Conservation (phyloP, 2,113 vertebrate species). For the Gallinago paraguaiae region DNA sequence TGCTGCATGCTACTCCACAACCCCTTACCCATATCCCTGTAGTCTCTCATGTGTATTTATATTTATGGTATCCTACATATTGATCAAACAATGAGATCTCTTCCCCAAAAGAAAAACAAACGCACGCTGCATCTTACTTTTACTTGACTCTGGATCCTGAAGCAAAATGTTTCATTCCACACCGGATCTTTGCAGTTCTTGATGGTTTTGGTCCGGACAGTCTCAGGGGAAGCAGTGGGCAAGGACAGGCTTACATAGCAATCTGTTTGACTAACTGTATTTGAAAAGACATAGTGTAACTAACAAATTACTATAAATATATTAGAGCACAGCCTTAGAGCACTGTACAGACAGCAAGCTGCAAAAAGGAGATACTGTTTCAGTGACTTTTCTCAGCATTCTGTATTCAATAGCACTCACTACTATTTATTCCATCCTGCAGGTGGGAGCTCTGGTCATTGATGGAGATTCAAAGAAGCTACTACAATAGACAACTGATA, state of each 20-base stretch:
- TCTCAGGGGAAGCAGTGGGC: conserved; percentile 76
- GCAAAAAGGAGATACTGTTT: background rate
- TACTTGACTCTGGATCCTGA: conserved; percentile 78
- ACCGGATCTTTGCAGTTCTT: conserved; percentile 78
- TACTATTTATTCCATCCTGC: background rate
- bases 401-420: background rate
- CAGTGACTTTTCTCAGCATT: background rate
- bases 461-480: background rate
- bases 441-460: background rate
- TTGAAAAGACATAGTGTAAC: background rate
- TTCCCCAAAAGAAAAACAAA: background rate
- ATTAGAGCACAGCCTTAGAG: background rate
- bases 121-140: conserved; percentile 74
- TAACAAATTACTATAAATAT: background rate
- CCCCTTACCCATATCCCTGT: background rate
- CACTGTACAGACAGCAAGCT: background rate
- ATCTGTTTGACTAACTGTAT: conserved; percentile 77
- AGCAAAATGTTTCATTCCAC: conserved; percentile 87
- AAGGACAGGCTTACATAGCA: conserved; percentile 83
- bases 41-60: background rate
- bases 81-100: background rate
- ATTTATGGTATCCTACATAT: background rate
- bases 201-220: conserved; percentile 75
- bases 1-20: background rate
- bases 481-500: background rate